Base-by-base conservation (phyloP, 1,140 invertebrate species). In the Ceratina australensis region DNA sequence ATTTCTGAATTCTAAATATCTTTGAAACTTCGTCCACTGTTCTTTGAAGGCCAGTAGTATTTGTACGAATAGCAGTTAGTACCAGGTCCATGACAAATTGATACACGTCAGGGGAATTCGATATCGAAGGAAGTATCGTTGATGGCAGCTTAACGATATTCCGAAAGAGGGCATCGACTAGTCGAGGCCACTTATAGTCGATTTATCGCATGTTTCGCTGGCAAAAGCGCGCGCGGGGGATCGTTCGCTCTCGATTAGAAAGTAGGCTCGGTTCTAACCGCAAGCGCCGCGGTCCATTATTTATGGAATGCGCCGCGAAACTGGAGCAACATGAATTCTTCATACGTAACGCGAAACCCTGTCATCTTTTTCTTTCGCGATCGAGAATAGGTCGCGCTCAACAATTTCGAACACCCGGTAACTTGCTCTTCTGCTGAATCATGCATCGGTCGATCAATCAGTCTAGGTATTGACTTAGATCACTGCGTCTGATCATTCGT, bases 131-230 rank as follows among this genome's bases (percentile, higher is more conserved):
- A 42, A 42, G 33, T 42, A 42, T 42, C 33, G 33, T 42, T 42
- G 33, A 42, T 10, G 33, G 26, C 10, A 13, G 26, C 26, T 10
- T 28, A 33, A n/a, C 16, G 10, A 8, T 18, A 13, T 18, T 80
- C 61, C 81, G 86, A 82, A 85, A 84, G 80, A 79, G 66, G 57
- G 24, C 72, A 72, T 72, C 73, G 81, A 83, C 84, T 85, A 80
- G 83, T 81, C 78, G 79, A 68, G 78, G 86, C 71, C 82, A 81
- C 81, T 85, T 84, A 74, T 63, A 42, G 52, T 16, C 52, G 74
- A 65, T 57, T 72, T 68, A 72, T 75, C 64, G 68, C 22, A 26
- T 56, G 42, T 42, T 15, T 4, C 24, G 47, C 10, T 4, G 16
- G 13, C 26, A 26, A 72, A 57, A 33, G 0, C 49, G 54, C 42